Percentiles rank a stretch among this genome's conserved stretches.
Conservation (phyloP, 1,140 invertebrate genomes). For the Lamellibrachia luymesi region DNA sequence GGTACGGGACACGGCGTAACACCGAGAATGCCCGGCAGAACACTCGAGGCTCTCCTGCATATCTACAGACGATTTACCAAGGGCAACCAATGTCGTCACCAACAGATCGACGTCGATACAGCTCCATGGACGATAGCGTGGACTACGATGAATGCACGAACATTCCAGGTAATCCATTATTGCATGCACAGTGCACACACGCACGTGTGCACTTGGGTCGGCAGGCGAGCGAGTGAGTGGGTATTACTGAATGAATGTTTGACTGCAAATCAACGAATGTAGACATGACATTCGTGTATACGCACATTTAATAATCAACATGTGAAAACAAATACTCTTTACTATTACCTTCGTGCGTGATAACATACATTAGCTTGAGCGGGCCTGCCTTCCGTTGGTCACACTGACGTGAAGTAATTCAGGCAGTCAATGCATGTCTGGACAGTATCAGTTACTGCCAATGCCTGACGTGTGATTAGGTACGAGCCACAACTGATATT, state of each 20-base stretch:
- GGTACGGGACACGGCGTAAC: not conserved
- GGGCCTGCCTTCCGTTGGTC: too few relatives aligned
- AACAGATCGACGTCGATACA: not conserved
- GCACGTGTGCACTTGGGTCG: not conserved
- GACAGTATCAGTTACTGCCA: too few relatives aligned
- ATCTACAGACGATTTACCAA: not conserved
- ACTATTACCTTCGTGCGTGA: not conserved
- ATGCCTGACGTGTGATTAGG: too few relatives aligned
- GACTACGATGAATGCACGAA: not conserved
- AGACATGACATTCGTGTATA: too few relatives aligned
- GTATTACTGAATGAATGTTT: constrained; percentile 17
- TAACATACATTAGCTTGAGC: not conserved
- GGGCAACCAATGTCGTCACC: not conserved
- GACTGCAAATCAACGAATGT: not conserved
- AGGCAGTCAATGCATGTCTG: too few relatives aligned
- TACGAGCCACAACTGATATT: too few relatives aligned
- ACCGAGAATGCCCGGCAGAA: not conserved
- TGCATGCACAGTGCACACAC: too few relatives aligned
- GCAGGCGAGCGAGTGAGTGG: constrained; percentile 16
- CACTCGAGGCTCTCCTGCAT: not conserved
- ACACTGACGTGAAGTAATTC: too few relatives aligned
- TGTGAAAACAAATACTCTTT: not conserved
- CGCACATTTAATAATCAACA: not conserved
- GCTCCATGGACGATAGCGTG: not conserved
- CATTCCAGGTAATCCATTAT: not conserved